Base-by-base conservation (phyloP, 2,888 invertebrate genomes). In the Drosophila bunnanda region DNA sequence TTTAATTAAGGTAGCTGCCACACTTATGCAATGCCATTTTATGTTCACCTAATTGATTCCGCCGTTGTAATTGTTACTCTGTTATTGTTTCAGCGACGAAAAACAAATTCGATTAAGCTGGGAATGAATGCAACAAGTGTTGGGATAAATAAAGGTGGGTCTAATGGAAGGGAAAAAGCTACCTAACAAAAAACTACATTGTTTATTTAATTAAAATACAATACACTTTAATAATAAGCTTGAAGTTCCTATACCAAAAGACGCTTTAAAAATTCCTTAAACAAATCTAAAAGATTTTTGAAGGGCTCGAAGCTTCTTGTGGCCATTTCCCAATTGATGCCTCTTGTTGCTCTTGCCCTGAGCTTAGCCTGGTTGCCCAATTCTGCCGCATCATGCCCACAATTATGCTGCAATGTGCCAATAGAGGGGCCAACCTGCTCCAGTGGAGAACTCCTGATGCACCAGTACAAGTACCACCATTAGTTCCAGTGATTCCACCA, bases 1-100 rank as follows among this genome's bases (percentile, higher is more conserved):
- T 75, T 71, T 81, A 86, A 86, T 82, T 79, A 79, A 71, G 77
- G 69, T 82, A 72, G 76, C 80, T 53, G 67, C 20, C 20, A 50
- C 20, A 53, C 62, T 83, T 79, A 71, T 75, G 82, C 52, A 83
- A 83, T 34, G 9, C 36, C 68, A 43, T 50, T 72, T 78, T 64
- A 58, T 30, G 46, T 44, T 50, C 67, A 46, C 39, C 70, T 69
- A 74, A 76, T 76, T 79, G 79, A 58, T 53, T 50, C 43, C 55
- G 15, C 54, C 20, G 39, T 46, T 46, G 54, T 50, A 60, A 75
- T 66, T 61, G 66, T 55, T 59, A 44, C 48, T 41, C 9, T 53
- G n/a, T 59, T 54, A 41, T 39, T 68, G 54, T 55, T 43, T 48
- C 25, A n/a, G 12, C 8, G 28, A 53, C 17, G 36, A 36, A 32